Conservation (phyloP, 2,888 invertebrate genomes). For the Pachycephus smyrnensis region DNA sequence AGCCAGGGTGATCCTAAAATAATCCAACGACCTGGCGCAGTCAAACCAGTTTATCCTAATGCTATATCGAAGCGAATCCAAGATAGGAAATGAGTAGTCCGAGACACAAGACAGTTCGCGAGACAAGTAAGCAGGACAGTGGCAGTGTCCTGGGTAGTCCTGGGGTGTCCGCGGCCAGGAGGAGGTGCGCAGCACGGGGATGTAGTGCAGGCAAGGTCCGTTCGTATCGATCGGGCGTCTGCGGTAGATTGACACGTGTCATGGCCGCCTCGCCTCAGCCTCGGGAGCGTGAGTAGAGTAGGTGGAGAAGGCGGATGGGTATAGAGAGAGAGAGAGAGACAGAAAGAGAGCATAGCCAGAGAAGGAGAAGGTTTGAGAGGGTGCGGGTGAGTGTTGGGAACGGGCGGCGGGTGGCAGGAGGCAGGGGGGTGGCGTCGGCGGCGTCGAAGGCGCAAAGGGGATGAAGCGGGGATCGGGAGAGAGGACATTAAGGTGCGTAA, state of each 20-base stretch:
- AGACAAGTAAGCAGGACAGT: neutral
- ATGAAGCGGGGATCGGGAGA: constrained; percentile 42
- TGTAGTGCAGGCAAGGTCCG: constrained; percentile 50
- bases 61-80: neutral
- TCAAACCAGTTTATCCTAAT: neutral
- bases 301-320: constrained; percentile 34
- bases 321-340: constrained; percentile 29
- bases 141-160: constrained; percentile 6
- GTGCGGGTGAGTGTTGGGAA: constrained; percentile 12
- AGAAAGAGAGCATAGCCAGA: constrained; percentile 12
- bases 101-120: neutral
- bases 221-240: constrained; percentile 66
- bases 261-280: constrained; percentile 59
- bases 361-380: constrained; percentile 19
- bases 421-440: constrained; percentile 39
- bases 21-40: neutral
- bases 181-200: constrained; percentile 35
- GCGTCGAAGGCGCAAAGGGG: constrained; percentile 41
- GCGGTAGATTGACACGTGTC: constrained; percentile 68
- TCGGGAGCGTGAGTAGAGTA: constrained; percentile 24
- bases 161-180: constrained; percentile 22
- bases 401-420: constrained; percentile 24
- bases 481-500: constrained; percentile 68
- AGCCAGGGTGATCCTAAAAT: neutral
- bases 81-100: neutral